Evolutionary conservation across 2,888 invertebrate genomes (phyloP).

Genomic region (Herminia tarsipennalis): DNA sequence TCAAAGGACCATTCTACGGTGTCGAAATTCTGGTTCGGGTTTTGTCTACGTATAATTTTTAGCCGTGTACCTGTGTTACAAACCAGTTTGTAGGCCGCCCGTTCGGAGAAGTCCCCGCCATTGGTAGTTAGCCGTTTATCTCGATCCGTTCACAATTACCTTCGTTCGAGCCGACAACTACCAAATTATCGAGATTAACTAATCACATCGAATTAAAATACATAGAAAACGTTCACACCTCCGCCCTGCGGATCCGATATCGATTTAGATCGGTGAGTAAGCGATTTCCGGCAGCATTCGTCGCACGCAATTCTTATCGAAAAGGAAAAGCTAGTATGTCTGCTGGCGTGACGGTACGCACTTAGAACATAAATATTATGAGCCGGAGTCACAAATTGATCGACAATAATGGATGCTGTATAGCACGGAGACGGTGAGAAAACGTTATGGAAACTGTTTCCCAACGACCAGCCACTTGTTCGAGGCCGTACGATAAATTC

Average conservation of each 20-base stretch:
- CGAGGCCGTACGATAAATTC: conserved; percentile 49
- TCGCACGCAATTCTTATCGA: conserved; percentile 56
- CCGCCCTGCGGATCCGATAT: conserved; percentile 42
- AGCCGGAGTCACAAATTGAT: conserved; percentile 60
- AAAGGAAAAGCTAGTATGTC: conserved; percentile 53
- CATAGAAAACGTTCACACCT: conserved; percentile 59
- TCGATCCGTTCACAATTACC: conserved; percentile 55
- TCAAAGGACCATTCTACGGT: conserved; percentile 65
- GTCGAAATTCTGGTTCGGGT: conserved; percentile 68
- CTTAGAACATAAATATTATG: conserved; percentile 53
- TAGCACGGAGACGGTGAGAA: conserved; percentile 61
- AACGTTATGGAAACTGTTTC: conserved; percentile 52
- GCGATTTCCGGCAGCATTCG: conserved; percentile 53
- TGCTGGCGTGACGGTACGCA: conserved; percentile 61
- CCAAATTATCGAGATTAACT: conserved; percentile 53
- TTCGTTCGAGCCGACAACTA: conserved; percentile 44
- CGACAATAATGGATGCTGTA: conserved; percentile 56
- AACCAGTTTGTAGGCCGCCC: conserved; percentile 71
- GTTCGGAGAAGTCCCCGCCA: conserved; percentile 66
- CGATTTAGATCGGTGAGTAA: conserved; percentile 53
- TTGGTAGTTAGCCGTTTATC: conserved; percentile 64
- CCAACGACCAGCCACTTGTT: conserved; percentile 44
- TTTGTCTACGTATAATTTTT: conserved; percentile 81
- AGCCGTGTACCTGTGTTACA: conserved; percentile 78
- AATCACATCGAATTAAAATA: conserved; percentile 58